Conservation (phyloP, 2,113 vertebrate species). For the Psilopsiagon aurifrons region DNA sequence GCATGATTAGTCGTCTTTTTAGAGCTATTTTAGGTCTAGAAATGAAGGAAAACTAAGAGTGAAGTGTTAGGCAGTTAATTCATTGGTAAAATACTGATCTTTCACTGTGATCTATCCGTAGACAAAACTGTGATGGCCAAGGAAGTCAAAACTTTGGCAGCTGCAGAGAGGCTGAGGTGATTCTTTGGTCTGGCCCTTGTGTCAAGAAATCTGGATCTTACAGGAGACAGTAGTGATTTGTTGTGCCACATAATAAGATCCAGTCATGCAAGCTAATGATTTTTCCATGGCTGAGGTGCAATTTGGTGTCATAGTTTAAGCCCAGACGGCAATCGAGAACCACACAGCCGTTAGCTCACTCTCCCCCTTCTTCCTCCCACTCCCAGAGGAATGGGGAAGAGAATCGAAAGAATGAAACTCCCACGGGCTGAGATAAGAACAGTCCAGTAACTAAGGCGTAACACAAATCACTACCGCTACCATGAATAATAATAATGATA, state of each 20-base stretch:
- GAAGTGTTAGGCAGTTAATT: neutral
- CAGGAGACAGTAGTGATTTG: neutral
- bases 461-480: too few relatives aligned
- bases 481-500: too few relatives aligned
- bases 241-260: neutral
- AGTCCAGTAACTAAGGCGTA: too few relatives aligned
- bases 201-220: neutral
- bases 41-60: neutral
- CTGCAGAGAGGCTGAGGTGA: neutral
- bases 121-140: neutral
- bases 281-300: neutral
- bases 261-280: neutral
- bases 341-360: too few relatives aligned
- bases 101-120: neutral
- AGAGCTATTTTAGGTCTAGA: neutral
- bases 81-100: neutral
- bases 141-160: neutral
- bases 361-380: too few relatives aligned
- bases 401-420: too few relatives aligned
- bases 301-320: too few relatives aligned
- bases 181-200: neutral
- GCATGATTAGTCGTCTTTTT: neutral
- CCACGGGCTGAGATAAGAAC: too few relatives aligned
- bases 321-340: too few relatives aligned
- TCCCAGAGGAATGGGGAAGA: too few relatives aligned